Evolutionary conservation across 2,113 vertebrate species (phyloP).

Genomic region (Dipodomys ordii): DNA sequence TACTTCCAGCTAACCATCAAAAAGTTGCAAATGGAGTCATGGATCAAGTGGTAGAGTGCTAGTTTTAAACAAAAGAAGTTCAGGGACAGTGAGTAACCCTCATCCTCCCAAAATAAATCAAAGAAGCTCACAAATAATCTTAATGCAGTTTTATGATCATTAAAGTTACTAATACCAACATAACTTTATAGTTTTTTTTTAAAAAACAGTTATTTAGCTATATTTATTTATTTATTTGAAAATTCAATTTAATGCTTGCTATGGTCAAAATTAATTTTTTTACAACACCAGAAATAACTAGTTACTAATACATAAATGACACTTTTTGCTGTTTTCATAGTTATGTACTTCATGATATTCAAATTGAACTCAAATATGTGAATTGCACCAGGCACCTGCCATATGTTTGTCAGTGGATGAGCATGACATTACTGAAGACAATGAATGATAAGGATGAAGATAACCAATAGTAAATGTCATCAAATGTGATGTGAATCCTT

Average conservation of each 20-base stretch:
- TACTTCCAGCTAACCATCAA: too few species aligned
- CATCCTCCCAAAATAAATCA: too few species aligned
- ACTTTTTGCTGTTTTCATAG: background rate
- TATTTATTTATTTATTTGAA: constrained; percentile 9
- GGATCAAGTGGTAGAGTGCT: too few species aligned
- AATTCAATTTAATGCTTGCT: background rate
- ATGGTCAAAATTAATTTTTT: background rate
- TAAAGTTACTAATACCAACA: background rate
- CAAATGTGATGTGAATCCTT: background rate
- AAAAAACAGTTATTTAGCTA: background rate
- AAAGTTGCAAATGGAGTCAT: too few species aligned
- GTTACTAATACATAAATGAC: background rate
- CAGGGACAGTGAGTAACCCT: too few species aligned
- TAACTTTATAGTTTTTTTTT: constrained; percentile 30
- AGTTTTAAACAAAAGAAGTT: too few species aligned
- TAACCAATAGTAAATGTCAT: background rate
- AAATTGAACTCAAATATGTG: constrained; percentile 21
- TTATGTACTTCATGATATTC: background rate
- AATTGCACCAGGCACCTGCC: background rate
- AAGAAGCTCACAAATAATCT: constrained; percentile 6
- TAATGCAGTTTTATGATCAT: background rate
- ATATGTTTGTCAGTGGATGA: background rate
- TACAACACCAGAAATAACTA: background rate
- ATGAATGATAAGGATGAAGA: background rate
- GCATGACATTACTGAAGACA: background rate